phyloP scores from a whole-genome alignment of 2,888 invertebrate species.

The Eristalis intricaria region DNA sequence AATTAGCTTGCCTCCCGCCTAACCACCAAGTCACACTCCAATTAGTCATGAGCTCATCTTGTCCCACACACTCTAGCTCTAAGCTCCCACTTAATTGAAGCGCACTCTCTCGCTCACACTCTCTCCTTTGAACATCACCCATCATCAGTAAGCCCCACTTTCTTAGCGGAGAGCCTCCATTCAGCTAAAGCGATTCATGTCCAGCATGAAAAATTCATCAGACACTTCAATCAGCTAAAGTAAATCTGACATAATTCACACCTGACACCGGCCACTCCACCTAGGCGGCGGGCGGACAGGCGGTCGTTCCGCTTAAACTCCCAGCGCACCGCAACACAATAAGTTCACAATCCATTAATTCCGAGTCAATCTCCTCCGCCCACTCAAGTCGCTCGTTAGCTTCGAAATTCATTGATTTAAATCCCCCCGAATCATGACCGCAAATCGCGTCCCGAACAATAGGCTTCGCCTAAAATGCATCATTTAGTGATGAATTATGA shows the following conservation, averaged over 20 bases:
- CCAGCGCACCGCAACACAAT: not conserved
- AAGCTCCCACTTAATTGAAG: no score
- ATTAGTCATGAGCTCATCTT: not conserved
- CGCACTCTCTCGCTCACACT: not conserved
- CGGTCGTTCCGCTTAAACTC: not conserved
- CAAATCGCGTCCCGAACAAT: constrained; percentile 51
- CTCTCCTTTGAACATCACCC: not conserved
- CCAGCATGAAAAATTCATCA: not conserved
- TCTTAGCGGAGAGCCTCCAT: not conserved
- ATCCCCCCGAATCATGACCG: constrained; percentile 47
- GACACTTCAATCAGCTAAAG: not conserved
- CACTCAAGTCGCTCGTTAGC: constrained; percentile 60
- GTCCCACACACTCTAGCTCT: not conserved
- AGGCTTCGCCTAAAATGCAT: constrained; percentile 66
- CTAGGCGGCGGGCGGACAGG: not conserved
- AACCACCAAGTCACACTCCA: not conserved
- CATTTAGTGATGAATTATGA: constrained; percentile 70
- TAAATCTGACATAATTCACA: not conserved
- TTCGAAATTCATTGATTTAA: constrained; percentile 57
- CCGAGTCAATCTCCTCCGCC: constrained; percentile 43
- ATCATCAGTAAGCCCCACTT: not conserved
- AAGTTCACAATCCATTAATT: constrained; percentile 47
- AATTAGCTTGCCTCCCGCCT: not conserved
- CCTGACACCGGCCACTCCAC: not conserved
- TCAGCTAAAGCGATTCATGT: not conserved